These are phyloP conservation scores for Caenorhabditis briggsae DNA, from an alignment of 1,140 invertebrate genomes.

Conservation along the genomic window DNA sequence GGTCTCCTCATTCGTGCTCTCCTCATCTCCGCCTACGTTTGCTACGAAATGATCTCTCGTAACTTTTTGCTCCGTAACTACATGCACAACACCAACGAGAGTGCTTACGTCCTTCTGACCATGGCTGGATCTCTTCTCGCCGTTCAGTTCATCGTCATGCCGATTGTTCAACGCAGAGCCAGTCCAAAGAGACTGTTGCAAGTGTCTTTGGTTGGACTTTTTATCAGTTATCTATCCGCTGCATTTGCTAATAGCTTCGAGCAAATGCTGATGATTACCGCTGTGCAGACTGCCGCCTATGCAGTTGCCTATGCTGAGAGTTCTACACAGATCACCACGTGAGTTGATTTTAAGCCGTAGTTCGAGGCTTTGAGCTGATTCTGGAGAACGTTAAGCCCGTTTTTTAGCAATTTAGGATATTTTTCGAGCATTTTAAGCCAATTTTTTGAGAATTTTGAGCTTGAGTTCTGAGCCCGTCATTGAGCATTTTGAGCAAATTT, in stretches of 20 bases:
- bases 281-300: slow-evolving; percentile 76
- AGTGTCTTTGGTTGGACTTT: slow-evolving; percentile 69
- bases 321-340: slow-evolving; percentile 77
- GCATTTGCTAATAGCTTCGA: slow-evolving; percentile 73
- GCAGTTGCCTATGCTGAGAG: slow-evolving; percentile 78
- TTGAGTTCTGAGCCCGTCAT: too few species aligned
- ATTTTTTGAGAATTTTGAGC: too few species aligned
- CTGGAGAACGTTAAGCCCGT: too few species aligned
- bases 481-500: too few species aligned
- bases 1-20: slow-evolving; percentile 71
- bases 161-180: slow-evolving; percentile 70
- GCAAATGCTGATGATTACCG: slow-evolving; percentile 75
- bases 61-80: slow-evolving; percentile 76
- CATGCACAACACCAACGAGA: slow-evolving; percentile 76
- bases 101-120: slow-evolving; percentile 74
- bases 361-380: too few species aligned
- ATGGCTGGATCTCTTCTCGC: slow-evolving; percentile 74
- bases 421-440: too few species aligned
- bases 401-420: too few species aligned
- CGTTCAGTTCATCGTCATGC: slow-evolving; percentile 74
- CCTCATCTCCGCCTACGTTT: slow-evolving; percentile 76
- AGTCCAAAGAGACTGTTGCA: slow-evolving; percentile 73
- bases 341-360: slow-evolving; percentile 36
- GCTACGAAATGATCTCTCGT: slow-evolving; percentile 77
- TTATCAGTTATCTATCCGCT: slow-evolving; percentile 70